A percentile compares a stretch with the other conserved stretches of the same genome.
phyloP scores from a whole-genome alignment of 2,113 vertebrate species.

The Melozone crissalis region DNA sequence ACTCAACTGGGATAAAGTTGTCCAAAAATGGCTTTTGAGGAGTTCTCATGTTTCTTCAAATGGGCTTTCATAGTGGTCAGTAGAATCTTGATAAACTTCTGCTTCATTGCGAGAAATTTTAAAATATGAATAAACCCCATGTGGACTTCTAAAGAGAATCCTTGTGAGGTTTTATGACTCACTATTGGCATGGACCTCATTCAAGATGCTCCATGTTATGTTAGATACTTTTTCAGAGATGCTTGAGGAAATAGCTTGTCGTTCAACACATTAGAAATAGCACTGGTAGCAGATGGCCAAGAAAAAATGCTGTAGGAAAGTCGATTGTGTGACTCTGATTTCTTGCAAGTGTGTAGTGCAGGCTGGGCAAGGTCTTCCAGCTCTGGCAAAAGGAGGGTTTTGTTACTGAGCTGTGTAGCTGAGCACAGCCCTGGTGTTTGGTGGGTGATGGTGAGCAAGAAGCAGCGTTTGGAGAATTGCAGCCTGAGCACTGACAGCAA shows the following conservation, averaged over 20 bases:
- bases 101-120: background rate
- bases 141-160: background rate
- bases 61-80: background rate
- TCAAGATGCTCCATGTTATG: constrained; percentile 1
- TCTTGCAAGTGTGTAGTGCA: background rate
- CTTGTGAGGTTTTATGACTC: constrained; percentile 4
- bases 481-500: background rate
- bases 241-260: constrained; percentile 8
- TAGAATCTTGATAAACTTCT: background rate
- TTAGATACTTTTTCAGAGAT: constrained; percentile 16
- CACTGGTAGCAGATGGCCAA: constrained; percentile 5
- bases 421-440: background rate
- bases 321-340: background rate
- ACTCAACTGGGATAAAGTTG: background rate
- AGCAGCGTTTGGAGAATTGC: background rate
- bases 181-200: background rate
- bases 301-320: background rate
- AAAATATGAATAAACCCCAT: background rate
- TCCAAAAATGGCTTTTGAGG: background rate
- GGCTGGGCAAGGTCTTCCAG: background rate
- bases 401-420: background rate
- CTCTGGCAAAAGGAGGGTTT: background rate
- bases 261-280: constrained; percentile 12
- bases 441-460: background rate
- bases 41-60: background rate